phyloP scores from a whole-genome alignment of 2,888 invertebrate species.

The Polyploca ridens region DNA sequence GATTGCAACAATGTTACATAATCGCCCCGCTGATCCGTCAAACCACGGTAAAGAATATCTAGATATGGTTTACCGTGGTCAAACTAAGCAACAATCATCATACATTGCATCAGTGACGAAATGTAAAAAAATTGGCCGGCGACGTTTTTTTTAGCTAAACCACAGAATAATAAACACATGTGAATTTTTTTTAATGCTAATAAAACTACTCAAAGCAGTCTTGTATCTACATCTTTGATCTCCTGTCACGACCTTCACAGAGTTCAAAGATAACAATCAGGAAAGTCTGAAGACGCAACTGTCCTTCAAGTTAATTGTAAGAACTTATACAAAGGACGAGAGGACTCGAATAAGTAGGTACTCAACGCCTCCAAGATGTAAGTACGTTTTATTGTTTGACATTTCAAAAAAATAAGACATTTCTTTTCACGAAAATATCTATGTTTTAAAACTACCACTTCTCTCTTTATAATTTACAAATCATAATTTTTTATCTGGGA shows the following conservation, averaged over 20 bases:
- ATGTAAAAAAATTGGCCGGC: no score
- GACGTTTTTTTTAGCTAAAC: no score
- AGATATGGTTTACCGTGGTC: no score
- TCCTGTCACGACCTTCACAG: constrained; percentile 41
- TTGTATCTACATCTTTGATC: constrained; percentile 45
- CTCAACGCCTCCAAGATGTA: constrained; percentile 44
- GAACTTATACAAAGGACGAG: constrained; percentile 52
- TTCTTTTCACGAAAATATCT: constrained; percentile 42
- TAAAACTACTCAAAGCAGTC: neutral
- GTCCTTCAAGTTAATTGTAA: constrained; percentile 59
- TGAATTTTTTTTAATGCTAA: no score
- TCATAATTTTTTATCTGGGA: no score
- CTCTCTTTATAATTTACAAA: no score
- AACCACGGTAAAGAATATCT: no score
- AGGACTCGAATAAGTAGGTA: constrained; percentile 45
- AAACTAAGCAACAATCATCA: no score
- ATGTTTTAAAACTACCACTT: constrained; percentile 23
- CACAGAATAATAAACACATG: neutral
- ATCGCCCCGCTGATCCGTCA: no score
- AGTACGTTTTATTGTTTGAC: constrained; percentile 42
- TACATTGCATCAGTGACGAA: no score
- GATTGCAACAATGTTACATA: no score
- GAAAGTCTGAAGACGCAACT: constrained; percentile 42
- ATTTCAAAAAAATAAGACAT: constrained; percentile 31
- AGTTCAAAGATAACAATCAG: constrained; percentile 55